Evolutionary conservation across 64 coral and sea anemone species (phyloP).

Genomic region (Platygyra sinensis): DNA sequence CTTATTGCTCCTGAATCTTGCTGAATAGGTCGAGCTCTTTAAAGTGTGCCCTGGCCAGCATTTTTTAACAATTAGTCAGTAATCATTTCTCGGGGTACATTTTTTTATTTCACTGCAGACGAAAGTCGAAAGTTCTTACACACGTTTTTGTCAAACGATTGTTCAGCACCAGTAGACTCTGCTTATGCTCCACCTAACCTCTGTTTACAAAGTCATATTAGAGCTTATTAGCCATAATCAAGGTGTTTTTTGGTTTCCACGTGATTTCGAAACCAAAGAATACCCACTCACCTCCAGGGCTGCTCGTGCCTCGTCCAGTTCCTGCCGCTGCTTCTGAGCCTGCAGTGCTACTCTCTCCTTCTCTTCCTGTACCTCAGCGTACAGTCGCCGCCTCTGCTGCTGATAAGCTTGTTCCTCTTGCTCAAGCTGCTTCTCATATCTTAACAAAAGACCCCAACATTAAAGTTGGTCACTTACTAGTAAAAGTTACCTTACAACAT

Average conservation of each 20-base stretch:
- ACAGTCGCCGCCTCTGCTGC: slow-evolving; percentile 91
- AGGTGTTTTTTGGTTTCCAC: not conserved
- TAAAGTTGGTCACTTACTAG: not conserved
- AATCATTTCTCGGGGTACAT: no score
- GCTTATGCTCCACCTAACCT: no score
- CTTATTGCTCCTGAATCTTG: no score
- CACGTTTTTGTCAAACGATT: no score
- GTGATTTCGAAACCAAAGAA: not conserved
- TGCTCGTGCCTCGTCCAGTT: slow-evolving; percentile 80
- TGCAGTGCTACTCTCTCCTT: slow-evolving; percentile 86
- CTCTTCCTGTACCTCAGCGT: slow-evolving; percentile 94
- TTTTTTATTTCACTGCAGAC: no score
- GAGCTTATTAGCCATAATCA: not conserved
- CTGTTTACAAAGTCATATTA: not conserved
- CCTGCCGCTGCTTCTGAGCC: slow-evolving; percentile 87
- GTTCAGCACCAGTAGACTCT: no score
- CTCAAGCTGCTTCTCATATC: slow-evolving; percentile 93
- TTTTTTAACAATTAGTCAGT: no score
- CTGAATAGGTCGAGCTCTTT: no score
- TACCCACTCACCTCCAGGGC: slow-evolving; percentile 71
- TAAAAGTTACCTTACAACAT: no score
- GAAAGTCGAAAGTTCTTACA: no score
- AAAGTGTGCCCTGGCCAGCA: no score
- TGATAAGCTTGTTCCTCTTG: slow-evolving; percentile 92
- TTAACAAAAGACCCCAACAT: slow-evolving; percentile 7